Base-by-base conservation (phyloP, 2,888 invertebrate species). In the Corbicula japonica region DNA sequence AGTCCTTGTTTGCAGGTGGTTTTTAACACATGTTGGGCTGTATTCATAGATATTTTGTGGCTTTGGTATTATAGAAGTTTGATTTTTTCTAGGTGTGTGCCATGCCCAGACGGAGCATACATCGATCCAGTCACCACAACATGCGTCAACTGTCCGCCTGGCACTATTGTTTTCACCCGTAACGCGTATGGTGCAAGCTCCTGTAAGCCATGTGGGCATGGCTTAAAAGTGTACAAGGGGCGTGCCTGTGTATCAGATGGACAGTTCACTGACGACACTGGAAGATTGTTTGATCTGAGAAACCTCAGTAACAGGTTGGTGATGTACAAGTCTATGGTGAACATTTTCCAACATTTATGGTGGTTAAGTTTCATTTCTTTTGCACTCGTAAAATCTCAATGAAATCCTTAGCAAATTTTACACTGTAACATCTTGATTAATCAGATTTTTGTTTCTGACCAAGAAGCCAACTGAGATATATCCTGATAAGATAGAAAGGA, bases 61-160 rank as follows among this genome's bases (percentile, higher is more conserved):
- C n/a, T n/a, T n/a, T n/a, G n/a, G n/a, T n/a, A n/a, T n/a, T n/a
- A n/a, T n/a, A n/a, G n/a, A n/a, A n/a, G n/a, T n/a, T n/a, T n/a
- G n/a, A n/a, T n/a, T n/a, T n/a, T 30, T 68, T 86, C 1, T 84
- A 94, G 94, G 3, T 95, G 95, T 88, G 92, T 94, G 21, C 94
- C 95, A 0, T 95, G 95, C 87, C 94, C 94, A 3, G 90, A 92
- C 46, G 95, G 95, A 2, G 93, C 94, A 54, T 95, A 94, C 89
- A 92, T 95, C 73, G 92, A 93, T 63, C 84, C 87, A 5, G 88
- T 92, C 66, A 91, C 90, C 15, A 92, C 92, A 0, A 93, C 44
- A 61, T 95, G 95, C 88, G 88, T 91, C 1, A 88, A 90, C 0
- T 95, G 95, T 86, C 95, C 94, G 0, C 58, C 76, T 4, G 90